These are phyloP conservation scores for Alectura lathami DNA, from an alignment of 2,113 vertebrate species.

Conservation along the genomic window DNA sequence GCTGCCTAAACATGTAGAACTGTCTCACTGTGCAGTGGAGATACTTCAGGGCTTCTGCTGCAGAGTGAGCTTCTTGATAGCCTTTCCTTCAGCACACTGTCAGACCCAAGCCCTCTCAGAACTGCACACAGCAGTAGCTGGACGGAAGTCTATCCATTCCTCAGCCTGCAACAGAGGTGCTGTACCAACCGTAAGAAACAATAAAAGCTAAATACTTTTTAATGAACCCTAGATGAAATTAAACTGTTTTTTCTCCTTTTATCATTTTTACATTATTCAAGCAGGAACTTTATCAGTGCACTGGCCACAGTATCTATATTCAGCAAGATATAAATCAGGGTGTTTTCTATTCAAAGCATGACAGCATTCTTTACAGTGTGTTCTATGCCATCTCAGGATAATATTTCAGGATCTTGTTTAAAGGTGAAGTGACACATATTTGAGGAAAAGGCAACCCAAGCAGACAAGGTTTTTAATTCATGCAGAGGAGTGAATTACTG, in stretches of 20 bases:
- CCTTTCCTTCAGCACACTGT: accelerated
- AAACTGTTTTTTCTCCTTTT: background rate
- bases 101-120: background rate
- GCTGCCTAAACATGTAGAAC: background rate
- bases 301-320: background rate
- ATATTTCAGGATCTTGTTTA: background rate
- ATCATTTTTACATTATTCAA: background rate
- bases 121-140: background rate
- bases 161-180: background rate
- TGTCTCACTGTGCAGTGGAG: accelerated
- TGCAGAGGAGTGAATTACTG: background rate
- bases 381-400: background rate
- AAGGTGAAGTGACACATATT: background rate
- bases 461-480: background rate
- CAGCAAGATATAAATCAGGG: background rate
- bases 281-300: background rate
- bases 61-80: background rate
- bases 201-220: background rate
- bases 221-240: background rate
- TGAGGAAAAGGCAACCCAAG: background rate
- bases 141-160: background rate
- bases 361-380: background rate
- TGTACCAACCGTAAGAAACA: background rate
- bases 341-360: background rate
- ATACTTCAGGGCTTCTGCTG: background rate